Evolutionary conservation across 35 echinoderm and acorn worm genomes (phyloP).

Genomic region (Patiria miniata): DNA sequence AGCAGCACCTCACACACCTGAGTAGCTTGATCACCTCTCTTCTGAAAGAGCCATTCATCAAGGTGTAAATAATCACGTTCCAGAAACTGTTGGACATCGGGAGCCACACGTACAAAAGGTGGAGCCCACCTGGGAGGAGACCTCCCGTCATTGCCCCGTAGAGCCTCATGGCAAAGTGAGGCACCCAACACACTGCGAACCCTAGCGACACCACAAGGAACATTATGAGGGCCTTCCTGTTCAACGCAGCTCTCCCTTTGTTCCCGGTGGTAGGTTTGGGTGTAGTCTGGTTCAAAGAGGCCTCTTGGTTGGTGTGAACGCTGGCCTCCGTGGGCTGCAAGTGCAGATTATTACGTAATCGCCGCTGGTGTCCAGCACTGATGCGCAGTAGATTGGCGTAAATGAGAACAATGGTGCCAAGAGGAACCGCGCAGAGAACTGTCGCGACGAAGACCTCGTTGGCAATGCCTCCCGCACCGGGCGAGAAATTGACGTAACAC

Average conservation of each 20-base stretch:
- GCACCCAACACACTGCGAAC: background rate
- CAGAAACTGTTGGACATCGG: slow-evolving; percentile 24
- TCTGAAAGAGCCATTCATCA: slow-evolving; percentile 12
- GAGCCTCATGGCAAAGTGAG: slow-evolving; percentile 22
- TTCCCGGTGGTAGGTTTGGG: background rate
- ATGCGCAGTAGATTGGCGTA: background rate
- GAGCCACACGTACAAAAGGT: background rate
- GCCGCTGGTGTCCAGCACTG: slow-evolving; percentile 7
- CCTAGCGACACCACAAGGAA: background rate
- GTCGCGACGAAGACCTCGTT: background rate
- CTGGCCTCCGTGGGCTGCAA: background rate
- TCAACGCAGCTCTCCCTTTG: background rate
- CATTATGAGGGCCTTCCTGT: slow-evolving; percentile 21
- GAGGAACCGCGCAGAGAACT: background rate
- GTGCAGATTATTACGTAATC: background rate
- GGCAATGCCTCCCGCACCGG: background rate
- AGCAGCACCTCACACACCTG: background rate
- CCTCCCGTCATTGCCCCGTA: background rate
- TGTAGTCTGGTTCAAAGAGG: background rate
- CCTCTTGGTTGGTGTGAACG: background rate
- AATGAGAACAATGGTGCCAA: background rate
- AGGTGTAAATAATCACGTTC: slow-evolving; percentile 16
- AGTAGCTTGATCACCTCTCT: background rate
- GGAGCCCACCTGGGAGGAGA: background rate
- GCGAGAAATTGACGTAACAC: background rate